phyloP scores from a whole-genome alignment of 2,113 vertebrate species.

The Thunnus maccoyii region DNA sequence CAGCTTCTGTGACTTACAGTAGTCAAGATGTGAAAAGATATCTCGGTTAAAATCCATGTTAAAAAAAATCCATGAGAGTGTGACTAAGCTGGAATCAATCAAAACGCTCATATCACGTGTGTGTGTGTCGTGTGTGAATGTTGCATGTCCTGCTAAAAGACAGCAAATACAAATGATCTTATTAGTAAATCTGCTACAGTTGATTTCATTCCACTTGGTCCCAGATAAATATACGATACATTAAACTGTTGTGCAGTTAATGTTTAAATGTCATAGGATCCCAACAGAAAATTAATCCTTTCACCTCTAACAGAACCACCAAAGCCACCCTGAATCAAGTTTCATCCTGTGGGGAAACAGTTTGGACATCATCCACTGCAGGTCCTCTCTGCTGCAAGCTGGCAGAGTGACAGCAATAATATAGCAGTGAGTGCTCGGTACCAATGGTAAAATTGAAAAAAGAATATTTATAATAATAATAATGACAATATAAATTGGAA shows the following conservation, averaged over 20 bases:
- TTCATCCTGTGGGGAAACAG: neutral
- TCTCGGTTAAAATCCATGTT: no score
- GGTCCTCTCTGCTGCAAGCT: no score
- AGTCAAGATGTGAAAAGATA: no score
- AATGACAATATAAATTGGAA: neutral
- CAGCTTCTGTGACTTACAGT: no score
- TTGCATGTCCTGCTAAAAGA: neutral
- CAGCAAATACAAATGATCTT: conserved; percentile 25
- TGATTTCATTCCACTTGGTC: conserved; percentile 28
- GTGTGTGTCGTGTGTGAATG: neutral
- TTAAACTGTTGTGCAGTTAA: conserved; percentile 24
- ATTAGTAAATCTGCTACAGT: conserved; percentile 3
- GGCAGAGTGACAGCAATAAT: no score
- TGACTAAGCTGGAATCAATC: no score
- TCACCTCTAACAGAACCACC: conserved; percentile 17
- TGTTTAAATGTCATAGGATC: conserved; percentile 26
- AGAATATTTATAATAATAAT: no score
- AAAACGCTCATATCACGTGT: no score
- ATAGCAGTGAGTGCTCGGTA: no score
- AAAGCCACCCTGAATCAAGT: neutral
- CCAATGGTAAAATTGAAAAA: no score
- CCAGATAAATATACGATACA: conserved; percentile 41
- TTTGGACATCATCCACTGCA: neutral
- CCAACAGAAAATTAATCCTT: neutral
- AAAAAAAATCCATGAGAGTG: no score